Conservation (phyloP, 1,140 invertebrate genomes). For the Bombus pascuorum region DNA sequence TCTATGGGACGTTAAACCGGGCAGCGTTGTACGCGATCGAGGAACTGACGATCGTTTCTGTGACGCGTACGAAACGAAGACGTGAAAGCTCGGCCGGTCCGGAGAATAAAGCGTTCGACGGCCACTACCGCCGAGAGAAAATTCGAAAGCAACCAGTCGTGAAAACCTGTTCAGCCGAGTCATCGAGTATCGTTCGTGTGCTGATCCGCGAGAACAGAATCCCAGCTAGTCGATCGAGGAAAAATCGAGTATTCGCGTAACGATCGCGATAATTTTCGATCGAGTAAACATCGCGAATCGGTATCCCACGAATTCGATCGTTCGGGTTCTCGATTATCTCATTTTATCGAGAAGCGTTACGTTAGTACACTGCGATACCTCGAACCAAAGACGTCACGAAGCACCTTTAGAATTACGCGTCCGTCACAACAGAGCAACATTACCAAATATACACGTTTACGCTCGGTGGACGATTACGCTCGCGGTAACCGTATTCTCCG, state of each 20-base stretch:
- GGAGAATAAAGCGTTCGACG: constrained; percentile 39
- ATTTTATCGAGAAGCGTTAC: constrained; percentile 10
- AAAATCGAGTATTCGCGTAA: constrained; percentile 16
- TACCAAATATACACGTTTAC: neutral
- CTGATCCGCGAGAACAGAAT: constrained; percentile 43
- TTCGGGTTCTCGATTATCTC: neutral
- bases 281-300: neutral
- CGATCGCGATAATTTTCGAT: neutral
- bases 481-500: neutral
- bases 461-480: neutral
- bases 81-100: constrained; percentile 56
- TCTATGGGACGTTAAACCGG: constrained; percentile 24
- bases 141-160: constrained; percentile 64
- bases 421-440: constrained; percentile 61
- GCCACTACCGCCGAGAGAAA: constrained; percentile 55
- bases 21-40: neutral
- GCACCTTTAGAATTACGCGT: constrained; percentile 49
- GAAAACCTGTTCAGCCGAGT: constrained; percentile 63
- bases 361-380: constrained; percentile 59
- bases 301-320: neutral
- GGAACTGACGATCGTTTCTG: constrained; percentile 6
- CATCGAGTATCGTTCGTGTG: constrained; percentile 42
- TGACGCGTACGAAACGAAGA: constrained; percentile 21
- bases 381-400: constrained; percentile 69
- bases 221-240: neutral